Base-by-base conservation (phyloP, 2,113 vertebrate species). In the Lepisosteus oculatus region DNA sequence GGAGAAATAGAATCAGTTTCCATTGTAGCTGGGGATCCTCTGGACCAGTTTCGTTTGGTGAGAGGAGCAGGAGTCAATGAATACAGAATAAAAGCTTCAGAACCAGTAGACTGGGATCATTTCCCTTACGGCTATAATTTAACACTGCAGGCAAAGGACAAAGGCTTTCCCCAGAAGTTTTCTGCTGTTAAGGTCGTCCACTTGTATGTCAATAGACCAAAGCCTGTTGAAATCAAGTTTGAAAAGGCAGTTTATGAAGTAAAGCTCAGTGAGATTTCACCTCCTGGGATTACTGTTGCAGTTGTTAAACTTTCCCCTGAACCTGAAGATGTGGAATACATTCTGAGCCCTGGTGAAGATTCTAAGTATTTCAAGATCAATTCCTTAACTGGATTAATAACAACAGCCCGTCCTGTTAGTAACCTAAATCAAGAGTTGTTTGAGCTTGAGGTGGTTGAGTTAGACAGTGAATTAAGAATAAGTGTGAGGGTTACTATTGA, bases 101-200 rank as follows among this genome's bases (percentile, higher is more conserved):
- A 90, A 65, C 84, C 86, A 5, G 72, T 97, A 7, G 91, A 94
- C 0, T 97, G 95, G 97, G 90, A 92, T 41, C 86, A 55, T 54
- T 93, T 91, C 72, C 93, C 95, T 0, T 88, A 93, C 43, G 96
- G 96, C 67, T 93, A 85, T 74, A 98, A 99, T 63, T 87, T 99
- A 9, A 97, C 94, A 45, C 88, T 99, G 63, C 97, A 99, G 86
- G 97, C 96, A 0, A 95, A 93, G 83, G 97, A 99, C 81, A 93
- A 82, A 57, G 97, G 97, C 12, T 93, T 88, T 43, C 97, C 97
- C 43, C 93, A 93, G 67, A 96, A 94, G 71, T 91, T 93, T 73
- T 99, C 97, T 56, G 85, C 89, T 0, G 79, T 92, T 3, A 93
- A 91, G 67, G 73, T 90, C 0, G 84, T 96, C 41, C 92, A 93